These are phyloP conservation scores for Physeter macrocephalus DNA, from an alignment of 2,113 vertebrate genomes.

Conservation along the genomic window DNA sequence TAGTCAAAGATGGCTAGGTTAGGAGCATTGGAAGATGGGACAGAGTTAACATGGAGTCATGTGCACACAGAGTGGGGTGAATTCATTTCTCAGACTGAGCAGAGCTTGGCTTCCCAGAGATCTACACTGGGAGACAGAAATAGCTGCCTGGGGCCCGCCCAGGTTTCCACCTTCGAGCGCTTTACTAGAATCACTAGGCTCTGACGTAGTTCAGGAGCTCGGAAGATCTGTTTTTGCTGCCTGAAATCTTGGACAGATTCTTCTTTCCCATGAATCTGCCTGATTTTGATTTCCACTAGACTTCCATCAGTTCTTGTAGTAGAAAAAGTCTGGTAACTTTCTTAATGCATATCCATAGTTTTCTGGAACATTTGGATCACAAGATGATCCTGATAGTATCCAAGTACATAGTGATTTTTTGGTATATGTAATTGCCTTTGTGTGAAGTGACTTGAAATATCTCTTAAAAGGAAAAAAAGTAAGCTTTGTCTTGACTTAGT, in stretches of 20 bases:
- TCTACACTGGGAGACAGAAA: constrained; percentile 1
- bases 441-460: constrained; percentile 10
- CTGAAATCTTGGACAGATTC: constrained; percentile 55
- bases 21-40: not conserved
- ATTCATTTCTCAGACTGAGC: not conserved
- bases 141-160: not conserved
- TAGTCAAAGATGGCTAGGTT: not conserved
- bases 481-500: not conserved
- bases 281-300: constrained; percentile 47
- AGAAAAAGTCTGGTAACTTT: not conserved
- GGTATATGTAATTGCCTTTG: not conserved
- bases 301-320: constrained; percentile 15
- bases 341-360: not conserved
- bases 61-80: not conserved
- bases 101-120: constrained; percentile 12
- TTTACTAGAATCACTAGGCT: constrained; percentile 28
- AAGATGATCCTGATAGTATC: not conserved
- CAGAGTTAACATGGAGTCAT: not conserved
- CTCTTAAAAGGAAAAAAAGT: not conserved
- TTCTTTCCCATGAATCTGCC: not conserved
- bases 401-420: not conserved
- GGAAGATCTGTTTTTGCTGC: constrained; percentile 62
- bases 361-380: not conserved
- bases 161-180: not conserved
- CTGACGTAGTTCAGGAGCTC: constrained; percentile 36